Base-by-base conservation (phyloP, 2,888 invertebrate genomes). In the Eledona agricola region DNA sequence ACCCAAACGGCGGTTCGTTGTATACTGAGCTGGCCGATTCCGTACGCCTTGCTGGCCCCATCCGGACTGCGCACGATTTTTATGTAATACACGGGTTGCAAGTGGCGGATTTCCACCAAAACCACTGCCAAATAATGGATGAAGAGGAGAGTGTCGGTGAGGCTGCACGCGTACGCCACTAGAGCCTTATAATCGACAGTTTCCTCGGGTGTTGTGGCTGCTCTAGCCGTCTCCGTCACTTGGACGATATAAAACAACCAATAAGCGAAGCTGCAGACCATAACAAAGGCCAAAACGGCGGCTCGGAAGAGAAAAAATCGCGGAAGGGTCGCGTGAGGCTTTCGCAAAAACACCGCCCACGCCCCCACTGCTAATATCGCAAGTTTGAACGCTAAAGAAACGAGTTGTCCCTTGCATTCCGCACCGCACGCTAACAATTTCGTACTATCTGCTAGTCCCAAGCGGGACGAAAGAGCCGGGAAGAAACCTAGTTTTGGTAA, bases 171-270 rank as follows among this genome's bases (percentile, higher is more conserved):
- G 71, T 95, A 98, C 42, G 89, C 88, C 13, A 98, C 96, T 69
- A 97, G 80, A 11, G 89, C 88, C 72, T 90, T 89, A 73, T 95
- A 96, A 73, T 91, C 89, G 25, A 87, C 83, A 4, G 88, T 88
- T 75, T 88, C 87, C 68, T 90, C 90, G 0, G 88, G 88, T 42
- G 89, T 87, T 0, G 88, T 87, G 3, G 89, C 84, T 43, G 90
- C 89, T 75, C 88, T 86, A 0, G 89, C 87, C 9, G 88, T 87
- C 74, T 90, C 90, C 0, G 89, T 89, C 43, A 88, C 85, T 77
- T 97, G 93, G 37, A 97, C 96, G 66, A 93, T 88, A 75, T 97
- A 99, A 78, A 99, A 99, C 9, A 99, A 80, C 98, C 99, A 99
- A 78, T 95, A 98, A 2, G 96, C 90, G 77, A 97, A 95, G 57